Conservation (phyloP, 1,140 invertebrate genomes). For the Rhagoletis zephyria region DNA sequence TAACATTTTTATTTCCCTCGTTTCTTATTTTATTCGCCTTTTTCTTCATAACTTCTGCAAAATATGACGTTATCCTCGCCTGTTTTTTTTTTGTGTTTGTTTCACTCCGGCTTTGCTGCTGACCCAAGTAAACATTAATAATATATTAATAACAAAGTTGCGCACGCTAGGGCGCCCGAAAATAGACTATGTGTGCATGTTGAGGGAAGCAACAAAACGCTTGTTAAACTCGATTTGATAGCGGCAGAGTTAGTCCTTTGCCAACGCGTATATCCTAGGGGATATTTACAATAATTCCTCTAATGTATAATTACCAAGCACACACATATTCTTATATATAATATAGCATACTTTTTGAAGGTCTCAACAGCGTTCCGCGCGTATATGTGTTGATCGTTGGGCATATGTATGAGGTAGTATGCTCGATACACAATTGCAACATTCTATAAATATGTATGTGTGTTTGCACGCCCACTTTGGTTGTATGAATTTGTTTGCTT, state of each 20-base stretch:
- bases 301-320: slow-evolving; percentile 62
- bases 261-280: slow-evolving; percentile 43
- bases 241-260: slow-evolving; percentile 1
- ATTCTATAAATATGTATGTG: not conserved
- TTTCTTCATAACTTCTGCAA: not conserved
- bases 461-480: not conserved
- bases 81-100: no score
- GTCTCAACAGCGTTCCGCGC: not conserved
- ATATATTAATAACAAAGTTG: slow-evolving; percentile 68
- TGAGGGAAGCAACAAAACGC: not conserved
- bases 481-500: slow-evolving; percentile 25
- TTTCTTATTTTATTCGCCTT: not conserved
- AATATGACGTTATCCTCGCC: not conserved
- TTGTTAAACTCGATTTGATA: not conserved
- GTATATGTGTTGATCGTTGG: not conserved
- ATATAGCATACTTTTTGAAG: slow-evolving; percentile 55
- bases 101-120: slow-evolving; percentile 39
- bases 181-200: not conserved
- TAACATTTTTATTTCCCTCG: not conserved
- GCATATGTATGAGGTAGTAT: not conserved
- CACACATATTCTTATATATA: not conserved
- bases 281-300: slow-evolving; percentile 70
- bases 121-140: slow-evolving; percentile 73
- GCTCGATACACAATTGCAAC: not conserved
- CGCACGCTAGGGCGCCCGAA: not conserved